Conservation (phyloP, 2,888 invertebrate genomes). For the Drosophila algonquin region DNA sequence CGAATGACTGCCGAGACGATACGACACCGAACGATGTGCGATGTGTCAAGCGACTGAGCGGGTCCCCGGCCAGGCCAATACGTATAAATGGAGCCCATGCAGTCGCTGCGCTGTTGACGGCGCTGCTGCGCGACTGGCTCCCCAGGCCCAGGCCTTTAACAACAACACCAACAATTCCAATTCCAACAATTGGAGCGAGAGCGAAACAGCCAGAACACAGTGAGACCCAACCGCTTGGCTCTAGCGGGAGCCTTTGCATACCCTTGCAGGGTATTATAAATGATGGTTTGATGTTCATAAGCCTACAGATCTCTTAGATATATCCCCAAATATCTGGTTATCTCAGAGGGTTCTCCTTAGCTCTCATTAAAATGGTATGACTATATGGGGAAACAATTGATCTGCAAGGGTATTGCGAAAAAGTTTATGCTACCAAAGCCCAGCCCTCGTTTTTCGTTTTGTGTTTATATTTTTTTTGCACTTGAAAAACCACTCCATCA, state of each 20-base stretch:
- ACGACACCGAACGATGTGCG: slow-evolving; percentile 36
- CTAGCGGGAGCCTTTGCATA: not conserved
- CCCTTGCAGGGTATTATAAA: not conserved
- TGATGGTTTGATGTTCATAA: not conserved
- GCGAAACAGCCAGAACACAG: slow-evolving; percentile 13
- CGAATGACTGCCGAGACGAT: not conserved
- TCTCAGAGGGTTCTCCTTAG: not conserved
- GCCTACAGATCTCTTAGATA: too few relatives aligned
- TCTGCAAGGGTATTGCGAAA: not conserved
- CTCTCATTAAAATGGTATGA: not conserved
- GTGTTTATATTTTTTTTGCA: slow-evolving; percentile 24
- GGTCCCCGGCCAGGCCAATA: slow-evolving; percentile 23
- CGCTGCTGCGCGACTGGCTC: not conserved
- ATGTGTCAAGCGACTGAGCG: slow-evolving; percentile 65
- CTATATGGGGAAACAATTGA: too few relatives aligned
- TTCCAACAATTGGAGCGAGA: slow-evolving; percentile 22
- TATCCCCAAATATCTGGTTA: too few relatives aligned
- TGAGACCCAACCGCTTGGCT: not conserved
- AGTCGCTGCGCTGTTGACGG: slow-evolving; percentile 33
- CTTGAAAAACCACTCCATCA: slow-evolving; percentile 26
- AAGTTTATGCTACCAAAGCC: not conserved
- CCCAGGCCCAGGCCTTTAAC: not conserved
- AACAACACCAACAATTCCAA: slow-evolving; percentile 10
- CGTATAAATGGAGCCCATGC: slow-evolving; percentile 41
- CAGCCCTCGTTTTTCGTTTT: not conserved